Evolutionary conservation across 2,113 vertebrate genomes (phyloP).

Genomic region (Tapirus terrestris): DNA sequence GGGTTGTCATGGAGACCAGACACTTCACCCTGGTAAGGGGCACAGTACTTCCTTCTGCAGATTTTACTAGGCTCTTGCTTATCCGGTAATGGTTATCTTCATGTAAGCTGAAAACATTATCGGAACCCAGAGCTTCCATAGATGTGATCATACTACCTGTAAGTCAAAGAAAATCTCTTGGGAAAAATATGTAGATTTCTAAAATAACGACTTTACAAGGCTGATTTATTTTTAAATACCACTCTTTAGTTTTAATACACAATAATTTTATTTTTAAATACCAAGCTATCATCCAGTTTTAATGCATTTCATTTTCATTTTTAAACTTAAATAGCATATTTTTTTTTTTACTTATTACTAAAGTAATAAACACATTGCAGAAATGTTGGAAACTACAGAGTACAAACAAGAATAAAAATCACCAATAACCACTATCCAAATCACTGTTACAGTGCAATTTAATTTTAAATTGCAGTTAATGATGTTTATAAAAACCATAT

Average conservation of each 20-base stretch:
- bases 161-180: conserved; percentile 71
- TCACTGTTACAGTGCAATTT: not conserved
- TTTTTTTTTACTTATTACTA: not conserved
- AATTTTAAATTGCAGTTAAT: not conserved
- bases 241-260: not conserved
- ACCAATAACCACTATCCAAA: not conserved
- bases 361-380: not conserved
- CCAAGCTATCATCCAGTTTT: not conserved
- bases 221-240: not conserved
- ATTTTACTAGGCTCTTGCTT: conserved; percentile 96
- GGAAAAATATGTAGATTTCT: not conserved
- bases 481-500: not conserved
- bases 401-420: not conserved
- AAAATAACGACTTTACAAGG: not conserved
- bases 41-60: conserved; percentile 97
- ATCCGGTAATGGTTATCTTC: conserved; percentile 98
- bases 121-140: conserved; percentile 94
- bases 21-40: conserved; percentile 98
- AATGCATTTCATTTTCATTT: conserved; percentile 18
- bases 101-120: conserved; percentile 94
- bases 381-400: not conserved
- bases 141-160: conserved; percentile 95
- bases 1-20: conserved; percentile 99
- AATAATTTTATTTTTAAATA: conserved; percentile 15
- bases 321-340: not conserved